These are phyloP conservation scores for Ascaphus truei DNA, from an alignment of 2,113 vertebrate species.

Conservation along the genomic window DNA sequence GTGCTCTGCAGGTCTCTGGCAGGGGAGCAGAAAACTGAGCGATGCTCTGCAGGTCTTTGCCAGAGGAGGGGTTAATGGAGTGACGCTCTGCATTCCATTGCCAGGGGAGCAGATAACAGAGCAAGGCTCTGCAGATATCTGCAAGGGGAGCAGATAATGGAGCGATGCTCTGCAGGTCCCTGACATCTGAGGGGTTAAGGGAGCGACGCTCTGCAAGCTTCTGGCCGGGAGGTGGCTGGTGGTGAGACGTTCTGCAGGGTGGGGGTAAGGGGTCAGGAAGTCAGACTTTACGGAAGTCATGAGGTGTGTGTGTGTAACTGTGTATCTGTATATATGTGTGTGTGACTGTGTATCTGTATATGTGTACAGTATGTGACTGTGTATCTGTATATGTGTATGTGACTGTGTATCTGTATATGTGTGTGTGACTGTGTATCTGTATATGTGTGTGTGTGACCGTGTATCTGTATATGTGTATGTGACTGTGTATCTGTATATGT, in stretches of 20 bases:
- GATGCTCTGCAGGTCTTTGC: background rate
- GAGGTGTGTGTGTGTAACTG: background rate
- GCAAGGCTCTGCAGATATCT: background rate
- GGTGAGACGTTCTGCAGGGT: background rate
- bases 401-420: background rate
- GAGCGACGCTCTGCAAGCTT: background rate
- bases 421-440: background rate
- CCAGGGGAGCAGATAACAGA: background rate
- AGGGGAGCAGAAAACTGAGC: background rate
- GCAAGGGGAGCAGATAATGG: background rate
- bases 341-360: background rate
- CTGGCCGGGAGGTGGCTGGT: background rate
- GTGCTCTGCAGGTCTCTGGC: background rate
- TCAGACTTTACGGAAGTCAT: slow-evolving; percentile 6
- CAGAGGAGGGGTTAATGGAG: background rate
- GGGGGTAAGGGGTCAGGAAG: slow-evolving; percentile 22
- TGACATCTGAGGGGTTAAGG: background rate
- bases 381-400: background rate
- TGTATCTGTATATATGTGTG: background rate
- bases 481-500: background rate
- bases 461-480: background rate
- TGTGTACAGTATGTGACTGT: too few species aligned
- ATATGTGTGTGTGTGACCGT: too few species aligned
- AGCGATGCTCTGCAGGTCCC: background rate
- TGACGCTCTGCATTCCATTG: background rate